Percentiles rank a stretch among this genome's conserved stretches.
Evolutionary conservation across 2,888 invertebrate species (phyloP).

Genomic region (Catocala fraxini): DNA sequence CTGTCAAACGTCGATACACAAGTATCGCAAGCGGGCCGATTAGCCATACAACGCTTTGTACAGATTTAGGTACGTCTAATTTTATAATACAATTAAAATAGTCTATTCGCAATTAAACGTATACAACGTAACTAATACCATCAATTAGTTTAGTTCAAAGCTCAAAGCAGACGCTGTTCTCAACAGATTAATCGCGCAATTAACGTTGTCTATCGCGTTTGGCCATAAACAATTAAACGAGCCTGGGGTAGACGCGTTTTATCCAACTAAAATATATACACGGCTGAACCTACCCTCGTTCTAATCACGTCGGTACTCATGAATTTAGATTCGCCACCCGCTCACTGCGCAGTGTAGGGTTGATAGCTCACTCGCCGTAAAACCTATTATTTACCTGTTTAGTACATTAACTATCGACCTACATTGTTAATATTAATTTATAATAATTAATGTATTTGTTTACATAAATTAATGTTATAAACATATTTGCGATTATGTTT

Average conservation of each 20-base stretch:
- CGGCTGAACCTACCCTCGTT: conserved; percentile 60
- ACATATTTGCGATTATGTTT: no score
- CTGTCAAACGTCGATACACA: no score
- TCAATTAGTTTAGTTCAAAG: conserved; percentile 23
- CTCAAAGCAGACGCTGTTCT: conserved; percentile 21
- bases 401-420: no score
- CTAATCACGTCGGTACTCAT: conserved; percentile 73
- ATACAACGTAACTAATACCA: conserved; percentile 13
- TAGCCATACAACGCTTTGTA: background rate
- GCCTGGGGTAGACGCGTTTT: conserved; percentile 63
- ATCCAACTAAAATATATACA: conserved; percentile 63
- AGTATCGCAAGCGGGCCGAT: background rate
- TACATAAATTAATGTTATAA: no score
- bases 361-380: conserved; percentile 27
- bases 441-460: no score
- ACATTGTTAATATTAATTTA: no score
- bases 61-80: background rate
- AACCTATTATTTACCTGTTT: no score
- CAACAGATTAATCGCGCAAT: conserved; percentile 27
- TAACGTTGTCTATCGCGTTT: conserved; percentile 25
- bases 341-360: conserved; percentile 41
- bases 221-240: conserved; percentile 68
- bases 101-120: conserved; percentile 1
- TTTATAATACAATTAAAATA: conserved; percentile 11
- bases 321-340: conserved; percentile 68